Base-by-base conservation (phyloP, 2,888 invertebrate genomes). In the Epinotia nisella region DNA sequence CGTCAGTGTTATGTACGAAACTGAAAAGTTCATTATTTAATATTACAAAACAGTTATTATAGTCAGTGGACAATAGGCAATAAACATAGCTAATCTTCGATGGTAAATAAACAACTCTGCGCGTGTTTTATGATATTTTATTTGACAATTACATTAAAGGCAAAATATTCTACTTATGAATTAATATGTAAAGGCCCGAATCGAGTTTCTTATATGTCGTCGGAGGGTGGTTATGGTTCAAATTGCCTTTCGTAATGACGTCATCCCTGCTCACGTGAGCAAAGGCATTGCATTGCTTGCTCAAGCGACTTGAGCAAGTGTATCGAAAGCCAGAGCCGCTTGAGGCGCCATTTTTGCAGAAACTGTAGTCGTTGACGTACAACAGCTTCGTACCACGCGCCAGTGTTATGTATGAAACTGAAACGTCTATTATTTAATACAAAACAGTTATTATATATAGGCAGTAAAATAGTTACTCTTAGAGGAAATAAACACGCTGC, bases 291-390 rank as follows among this genome's bases (percentile, higher is more conserved):
- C 70, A 70, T 15, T 41, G 15, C 51, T 76, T 76, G 7, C 75
- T 71, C 0, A 35, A 0, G 0, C 56, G 35, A 13, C 73, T 76
- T 4, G 81, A 79, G 61, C 80, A 80, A 7, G 70, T 66, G 51
- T 78, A 80, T 10, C 79, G 56, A 10, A 35, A 19, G 0, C 77
- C 77, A 75, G 15, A 74, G 72, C 79, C 4, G 76, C 1, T 72
- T 76, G 81, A 49, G 4, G 72, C 0, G 80, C 82, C 51, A 1
- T 29, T 64, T 3, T 15, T 13, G 17, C 13, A 64, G 17, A 24
- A 64, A 2, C 51, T 17, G n/a, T 64, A 64, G 10, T 51, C n/a
- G 17, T 64, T 29, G 24, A 64, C 13, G 17, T 29, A 17, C 9
- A 64, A 51, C 0, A 64, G 64, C 10, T 17, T 64, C 5, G 17